Percentiles rank a stretch among this genome's conserved stretches.
These are phyloP conservation scores for Platyrinchus mystaceus DNA, from an alignment of 2,797 vertebrate genomes.

Conservation along the genomic window DNA sequence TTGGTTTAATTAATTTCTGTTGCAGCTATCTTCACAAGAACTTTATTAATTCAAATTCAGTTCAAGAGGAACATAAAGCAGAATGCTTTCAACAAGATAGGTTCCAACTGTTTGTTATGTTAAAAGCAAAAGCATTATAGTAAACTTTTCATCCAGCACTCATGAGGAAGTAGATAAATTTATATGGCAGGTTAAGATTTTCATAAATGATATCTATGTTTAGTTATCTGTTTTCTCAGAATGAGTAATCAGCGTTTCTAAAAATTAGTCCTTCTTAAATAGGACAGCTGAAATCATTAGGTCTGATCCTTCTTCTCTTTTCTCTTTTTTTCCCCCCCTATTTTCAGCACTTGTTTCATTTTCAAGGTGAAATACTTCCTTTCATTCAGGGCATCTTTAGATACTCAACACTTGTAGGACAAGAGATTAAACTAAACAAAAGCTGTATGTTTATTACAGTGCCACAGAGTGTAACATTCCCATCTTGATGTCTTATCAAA, in stretches of 20 bases:
- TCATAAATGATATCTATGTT: not conserved
- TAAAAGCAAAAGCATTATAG: not conserved
- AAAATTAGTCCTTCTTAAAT: not conserved
- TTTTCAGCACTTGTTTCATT: not conserved
- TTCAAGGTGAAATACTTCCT: not conserved
- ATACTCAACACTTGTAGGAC: not conserved
- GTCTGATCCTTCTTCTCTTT: not conserved
- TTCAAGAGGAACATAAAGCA: not conserved
- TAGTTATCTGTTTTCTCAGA: not conserved
- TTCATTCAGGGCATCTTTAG: not conserved
- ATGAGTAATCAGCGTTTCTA: not conserved
- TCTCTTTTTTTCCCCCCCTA: accelerated
- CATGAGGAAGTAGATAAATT: not conserved
- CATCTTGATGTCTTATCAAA: not conserved
- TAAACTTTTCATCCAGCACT: not conserved
- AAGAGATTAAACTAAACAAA: not conserved
- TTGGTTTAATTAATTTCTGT: not conserved
- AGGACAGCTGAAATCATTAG: not conserved
- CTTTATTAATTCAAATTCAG: not conserved
- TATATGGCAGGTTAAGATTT: not conserved
- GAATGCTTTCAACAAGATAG: not conserved
- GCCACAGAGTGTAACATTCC: not conserved
- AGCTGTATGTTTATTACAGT: not conserved
- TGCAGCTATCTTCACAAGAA: not conserved
- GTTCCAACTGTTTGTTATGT: not conserved